These are phyloP conservation scores for Gracilinanus agilis DNA, from an alignment of 2,113 vertebrate genomes.

Conservation along the genomic window DNA sequence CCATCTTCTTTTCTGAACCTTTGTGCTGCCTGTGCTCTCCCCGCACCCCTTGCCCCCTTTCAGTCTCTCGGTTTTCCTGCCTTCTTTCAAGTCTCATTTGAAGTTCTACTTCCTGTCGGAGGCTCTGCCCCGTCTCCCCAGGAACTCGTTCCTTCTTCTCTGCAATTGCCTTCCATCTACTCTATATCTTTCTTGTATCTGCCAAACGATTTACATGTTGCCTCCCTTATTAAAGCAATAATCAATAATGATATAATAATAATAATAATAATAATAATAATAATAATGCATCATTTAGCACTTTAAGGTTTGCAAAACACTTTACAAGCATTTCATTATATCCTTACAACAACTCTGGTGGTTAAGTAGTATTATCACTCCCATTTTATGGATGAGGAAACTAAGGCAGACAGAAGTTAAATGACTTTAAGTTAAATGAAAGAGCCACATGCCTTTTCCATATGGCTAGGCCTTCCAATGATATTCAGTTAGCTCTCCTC, in stretches of 20 bases:
- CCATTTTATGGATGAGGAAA: not conserved
- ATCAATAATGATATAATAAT: too few species aligned
- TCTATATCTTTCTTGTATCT: not conserved
- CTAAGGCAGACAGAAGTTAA: not conserved
- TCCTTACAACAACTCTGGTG: not conserved
- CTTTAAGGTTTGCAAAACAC: not conserved
- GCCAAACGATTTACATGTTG: not conserved
- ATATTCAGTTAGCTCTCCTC: not conserved
- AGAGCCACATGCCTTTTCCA: not conserved
- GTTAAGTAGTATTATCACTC: not conserved
- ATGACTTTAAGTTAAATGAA: not conserved
- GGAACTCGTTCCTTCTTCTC: not conserved
- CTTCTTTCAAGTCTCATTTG: not conserved
- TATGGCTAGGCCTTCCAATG: not conserved
- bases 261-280: too few species aligned
- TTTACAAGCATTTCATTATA: not conserved
- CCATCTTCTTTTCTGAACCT: not conserved
- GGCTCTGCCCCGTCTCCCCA: not conserved
- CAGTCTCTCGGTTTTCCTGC: not conserved
- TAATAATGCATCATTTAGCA: not conserved
- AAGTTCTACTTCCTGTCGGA: not conserved
- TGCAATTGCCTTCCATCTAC: not conserved
- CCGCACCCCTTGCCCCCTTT: not conserved
- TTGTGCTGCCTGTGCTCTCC: too few species aligned
- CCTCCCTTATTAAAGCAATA: not conserved